phyloP scores from a whole-genome alignment of 2,888 invertebrate species.

The Lasioglossum zephyrum region DNA sequence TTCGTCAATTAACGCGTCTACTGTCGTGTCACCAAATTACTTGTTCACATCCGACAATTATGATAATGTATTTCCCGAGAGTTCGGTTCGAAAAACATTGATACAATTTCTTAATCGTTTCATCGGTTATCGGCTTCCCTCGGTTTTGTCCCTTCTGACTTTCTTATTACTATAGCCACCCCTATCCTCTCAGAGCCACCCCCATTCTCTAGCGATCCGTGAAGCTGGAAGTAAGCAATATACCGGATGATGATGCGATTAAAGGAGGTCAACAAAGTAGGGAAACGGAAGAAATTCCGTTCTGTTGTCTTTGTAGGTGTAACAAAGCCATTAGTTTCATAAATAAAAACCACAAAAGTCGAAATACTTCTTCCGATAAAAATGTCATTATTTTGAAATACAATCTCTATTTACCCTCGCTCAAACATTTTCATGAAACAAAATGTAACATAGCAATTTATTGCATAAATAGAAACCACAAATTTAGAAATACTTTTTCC shows the following conservation, averaged over 20 bases:
- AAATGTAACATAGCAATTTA: not conserved
- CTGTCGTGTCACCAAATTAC: too few species aligned
- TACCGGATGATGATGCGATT: slow-evolving; percentile 8
- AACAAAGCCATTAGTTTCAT: not conserved
- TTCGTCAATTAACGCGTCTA: too few species aligned
- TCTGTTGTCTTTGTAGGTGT: not conserved
- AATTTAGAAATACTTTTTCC: not conserved
- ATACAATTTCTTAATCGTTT: slow-evolving; percentile 4
- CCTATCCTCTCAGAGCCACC: not conserved
- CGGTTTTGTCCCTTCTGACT: not conserved
- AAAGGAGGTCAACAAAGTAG: not conserved
- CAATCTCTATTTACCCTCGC: not conserved
- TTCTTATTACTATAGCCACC: not conserved
- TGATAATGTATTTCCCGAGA: not conserved
- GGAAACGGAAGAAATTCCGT: not conserved
- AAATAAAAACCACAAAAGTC: not conserved
- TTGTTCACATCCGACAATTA: not conserved
- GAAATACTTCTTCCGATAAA: not conserved
- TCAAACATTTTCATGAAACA: not conserved
- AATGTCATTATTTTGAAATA: not conserved
- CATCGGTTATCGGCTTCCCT: not conserved
- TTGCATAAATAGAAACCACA: not conserved
- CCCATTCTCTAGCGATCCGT: not conserved
- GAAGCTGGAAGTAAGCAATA: not conserved
- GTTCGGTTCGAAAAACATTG: not conserved